Conservation (phyloP, 2,797 vertebrate species). For the Oophaga sylvatica region DNA sequence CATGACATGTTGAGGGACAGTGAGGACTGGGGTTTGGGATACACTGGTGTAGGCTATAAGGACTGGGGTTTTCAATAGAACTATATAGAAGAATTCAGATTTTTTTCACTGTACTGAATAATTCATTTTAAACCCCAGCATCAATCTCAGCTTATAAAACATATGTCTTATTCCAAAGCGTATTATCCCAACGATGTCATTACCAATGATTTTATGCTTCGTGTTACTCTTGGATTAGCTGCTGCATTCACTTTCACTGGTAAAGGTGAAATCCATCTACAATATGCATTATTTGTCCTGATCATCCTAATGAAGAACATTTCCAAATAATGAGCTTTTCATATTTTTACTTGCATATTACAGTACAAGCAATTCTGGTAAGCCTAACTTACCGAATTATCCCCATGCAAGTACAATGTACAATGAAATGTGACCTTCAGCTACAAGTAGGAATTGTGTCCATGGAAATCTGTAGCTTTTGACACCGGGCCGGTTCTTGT, state of each 20-base stretch:
- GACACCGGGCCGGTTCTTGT: neutral
- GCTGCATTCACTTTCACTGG: neutral
- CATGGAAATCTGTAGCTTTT: neutral
- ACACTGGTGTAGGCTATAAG: too few relatives aligned
- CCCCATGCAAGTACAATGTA: conserved; percentile 21
- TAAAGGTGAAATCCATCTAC: neutral
- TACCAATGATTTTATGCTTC: neutral
- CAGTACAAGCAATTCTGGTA: conserved; percentile 9
- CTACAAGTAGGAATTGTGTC: conserved; percentile 7
- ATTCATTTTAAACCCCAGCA: neutral
- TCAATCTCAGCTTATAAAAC: neutral
- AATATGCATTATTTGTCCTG: neutral
- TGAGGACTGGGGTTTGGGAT: too few relatives aligned
- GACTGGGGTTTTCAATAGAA: too few relatives aligned
- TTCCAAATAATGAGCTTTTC: neutral
- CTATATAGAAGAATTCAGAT: neutral
- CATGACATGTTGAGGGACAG: too few relatives aligned
- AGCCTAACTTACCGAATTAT: conserved; percentile 1
- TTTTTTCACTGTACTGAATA: neutral
- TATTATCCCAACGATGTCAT: neutral
- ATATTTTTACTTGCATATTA: neutral
- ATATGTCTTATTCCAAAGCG: neutral
- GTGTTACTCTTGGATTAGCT: neutral
- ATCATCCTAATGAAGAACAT: neutral
- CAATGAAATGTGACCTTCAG: conserved; percentile 31